Evolutionary conservation across 2,113 vertebrate genomes (phyloP).

Genomic region (Gymnorhina tibicen): DNA sequence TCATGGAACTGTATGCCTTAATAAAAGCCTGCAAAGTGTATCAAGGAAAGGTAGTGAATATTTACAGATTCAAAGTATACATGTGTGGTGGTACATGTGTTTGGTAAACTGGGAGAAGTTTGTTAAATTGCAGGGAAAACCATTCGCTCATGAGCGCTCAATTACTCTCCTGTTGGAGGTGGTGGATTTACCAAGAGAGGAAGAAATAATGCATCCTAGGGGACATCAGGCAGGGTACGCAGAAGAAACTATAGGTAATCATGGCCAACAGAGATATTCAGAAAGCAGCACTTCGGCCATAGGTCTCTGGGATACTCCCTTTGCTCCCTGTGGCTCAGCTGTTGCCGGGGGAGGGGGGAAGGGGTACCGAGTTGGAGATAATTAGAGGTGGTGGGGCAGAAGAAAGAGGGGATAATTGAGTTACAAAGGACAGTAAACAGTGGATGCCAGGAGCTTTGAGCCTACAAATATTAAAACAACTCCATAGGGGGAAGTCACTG

Average conservation of each 20-base stretch:
- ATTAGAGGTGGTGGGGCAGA: not conserved
- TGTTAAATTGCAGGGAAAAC: not conserved
- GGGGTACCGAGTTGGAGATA: not conserved
- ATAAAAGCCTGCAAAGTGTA: not conserved
- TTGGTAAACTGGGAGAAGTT: not conserved
- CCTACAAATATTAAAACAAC: not conserved
- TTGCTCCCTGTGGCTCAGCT: not conserved
- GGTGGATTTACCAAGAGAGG: not conserved
- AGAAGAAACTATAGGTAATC: not conserved
- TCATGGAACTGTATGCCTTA: not conserved
- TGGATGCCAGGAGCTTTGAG: not conserved
- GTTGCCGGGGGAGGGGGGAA: too few species aligned
- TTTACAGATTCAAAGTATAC: not conserved
- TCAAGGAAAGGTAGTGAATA: not conserved
- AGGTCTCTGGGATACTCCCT: not conserved
- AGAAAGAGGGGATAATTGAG: not conserved
- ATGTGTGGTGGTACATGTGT: too few species aligned
- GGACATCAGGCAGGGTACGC: not conserved
- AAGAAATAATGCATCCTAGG: not conserved
- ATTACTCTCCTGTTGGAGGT: not conserved
- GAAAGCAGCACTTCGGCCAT: not conserved
- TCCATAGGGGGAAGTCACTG: not conserved
- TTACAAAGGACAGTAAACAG: not conserved
- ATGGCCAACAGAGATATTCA: not conserved
- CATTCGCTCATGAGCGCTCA: not conserved